A percentile compares a stretch with the other conserved stretches of the same genome.
Conservation (phyloP, 1,140 invertebrate genomes). For the Cherax destructor region DNA sequence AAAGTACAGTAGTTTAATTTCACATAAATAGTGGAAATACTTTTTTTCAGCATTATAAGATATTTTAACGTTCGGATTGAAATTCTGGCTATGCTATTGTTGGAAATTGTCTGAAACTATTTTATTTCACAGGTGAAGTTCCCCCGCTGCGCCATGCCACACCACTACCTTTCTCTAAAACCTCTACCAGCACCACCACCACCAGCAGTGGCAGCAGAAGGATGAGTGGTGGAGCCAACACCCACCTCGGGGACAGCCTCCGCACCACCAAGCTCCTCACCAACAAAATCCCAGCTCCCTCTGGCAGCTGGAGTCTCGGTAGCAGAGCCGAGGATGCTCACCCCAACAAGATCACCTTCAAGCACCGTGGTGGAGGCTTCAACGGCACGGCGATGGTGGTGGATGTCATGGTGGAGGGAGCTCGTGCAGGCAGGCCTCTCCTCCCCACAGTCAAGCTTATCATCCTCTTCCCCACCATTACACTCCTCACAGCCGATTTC, state of each 20-base stretch:
- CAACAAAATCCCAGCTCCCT: neutral
- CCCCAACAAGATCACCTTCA: neutral
- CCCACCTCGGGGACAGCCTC: neutral
- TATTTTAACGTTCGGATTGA: no score
- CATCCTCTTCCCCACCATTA: neutral
- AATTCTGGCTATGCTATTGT: no score
- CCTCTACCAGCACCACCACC: neutral
- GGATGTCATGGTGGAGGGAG: neutral
- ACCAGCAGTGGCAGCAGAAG: neutral
- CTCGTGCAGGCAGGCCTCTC: neutral
- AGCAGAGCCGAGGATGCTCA: neutral
- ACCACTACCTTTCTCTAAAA: neutral
- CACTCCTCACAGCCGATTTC: neutral
- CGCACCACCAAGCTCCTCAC: neutral
- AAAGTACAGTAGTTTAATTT: no score
- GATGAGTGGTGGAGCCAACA: neutral
- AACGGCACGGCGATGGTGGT: neutral
- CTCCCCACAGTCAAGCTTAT: neutral
- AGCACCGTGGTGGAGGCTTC: neutral
- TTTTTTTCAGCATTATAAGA: no score
- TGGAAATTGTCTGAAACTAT: no score
- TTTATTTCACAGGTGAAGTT: neutral
- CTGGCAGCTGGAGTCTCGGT: neutral
- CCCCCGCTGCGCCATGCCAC: neutral
- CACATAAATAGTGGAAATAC: no score